Base-by-base conservation (phyloP, 2,113 vertebrate genomes). In the Dipodomys spectabilis region DNA sequence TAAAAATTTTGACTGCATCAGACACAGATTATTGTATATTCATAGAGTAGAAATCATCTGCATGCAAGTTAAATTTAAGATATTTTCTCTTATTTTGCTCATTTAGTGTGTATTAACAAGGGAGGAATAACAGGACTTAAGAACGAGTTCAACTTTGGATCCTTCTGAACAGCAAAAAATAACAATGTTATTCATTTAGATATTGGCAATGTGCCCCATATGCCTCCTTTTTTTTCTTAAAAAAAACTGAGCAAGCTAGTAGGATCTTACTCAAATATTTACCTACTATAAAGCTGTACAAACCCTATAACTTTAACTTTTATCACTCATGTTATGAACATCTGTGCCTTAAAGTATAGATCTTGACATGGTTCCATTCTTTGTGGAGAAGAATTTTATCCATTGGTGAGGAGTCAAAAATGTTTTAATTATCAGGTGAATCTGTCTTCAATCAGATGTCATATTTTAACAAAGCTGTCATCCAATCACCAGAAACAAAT, bases 391-490 rank as follows among this genome's bases (percentile, higher is more conserved):
- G 84, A 91, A 92, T 87, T 96, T 90, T 73, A 89, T 97, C 78
- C 89, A 77, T 97, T 97, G n/a, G 45, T 19, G 23, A 90, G 95
- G 94, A 95, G 88, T 96, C 87, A 85, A 83, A 97, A 23, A 95
- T 93, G 95, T 97, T 93, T 97, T 97, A 97, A 97, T 98, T 97
- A 97, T 95, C 94, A 94, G 60, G 57, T 81, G 94, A 95, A 94
- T 82, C 92, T 97, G 13, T 95, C 95, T 97, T 98, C 95, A 96
- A 89, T 60, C 71, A 96, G 86, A 71, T 97, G 96, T 28, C 69
- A 65, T 97, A 92, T 97, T 98, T 98, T 97, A 96, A 94, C 93
- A 96, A 96, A 97, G 93, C 97, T 96, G 75, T 96, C 95, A 97
- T 86, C 80, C 91, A 96, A 86, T 94, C 96, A 97, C 91, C 74